Evolutionary conservation across 1,140 invertebrate species (phyloP).

Genomic region (Meloidogyne chitwoodi): DNA sequence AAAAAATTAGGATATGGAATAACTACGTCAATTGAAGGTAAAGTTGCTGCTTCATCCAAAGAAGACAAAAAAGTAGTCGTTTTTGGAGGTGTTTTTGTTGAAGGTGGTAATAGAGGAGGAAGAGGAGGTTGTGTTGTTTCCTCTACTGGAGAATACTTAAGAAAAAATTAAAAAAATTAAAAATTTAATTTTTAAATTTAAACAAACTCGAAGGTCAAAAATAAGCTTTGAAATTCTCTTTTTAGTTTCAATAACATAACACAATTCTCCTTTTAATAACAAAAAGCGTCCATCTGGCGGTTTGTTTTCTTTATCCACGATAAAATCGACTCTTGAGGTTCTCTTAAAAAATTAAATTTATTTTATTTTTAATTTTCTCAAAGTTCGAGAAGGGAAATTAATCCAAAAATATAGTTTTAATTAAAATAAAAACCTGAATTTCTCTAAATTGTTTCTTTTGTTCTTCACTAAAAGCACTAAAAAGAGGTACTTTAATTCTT

Average conservation of each 20-base stretch:
- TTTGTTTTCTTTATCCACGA: background rate
- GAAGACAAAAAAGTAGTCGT: background rate
- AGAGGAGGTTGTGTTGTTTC: background rate
- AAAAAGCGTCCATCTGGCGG: background rate
- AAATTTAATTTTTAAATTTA: no score
- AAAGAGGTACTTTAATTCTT: constrained; percentile 9
- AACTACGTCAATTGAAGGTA: background rate
- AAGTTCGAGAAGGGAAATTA: no score
- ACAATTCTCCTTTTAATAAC: background rate
- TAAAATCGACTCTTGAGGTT: background rate
- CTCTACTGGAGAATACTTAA: background rate
- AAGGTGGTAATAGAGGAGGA: no score
- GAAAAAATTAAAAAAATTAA: background rate
- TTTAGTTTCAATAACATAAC: background rate
- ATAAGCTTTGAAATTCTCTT: background rate
- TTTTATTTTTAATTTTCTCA: no score
- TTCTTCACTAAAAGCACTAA: constrained; percentile 6
- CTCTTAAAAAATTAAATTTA: background rate
- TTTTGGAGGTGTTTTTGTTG: background rate
- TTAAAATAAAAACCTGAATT: constrained; percentile 5
- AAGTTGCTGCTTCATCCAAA: background rate
- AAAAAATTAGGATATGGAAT: background rate
- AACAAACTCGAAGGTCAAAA: background rate
- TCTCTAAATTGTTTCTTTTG: constrained; percentile 10
- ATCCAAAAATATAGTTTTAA: no score